These are phyloP conservation scores for Acrocephalus kingi DNA, from an alignment of 2,113 vertebrate genomes.

Conservation along the genomic window DNA sequence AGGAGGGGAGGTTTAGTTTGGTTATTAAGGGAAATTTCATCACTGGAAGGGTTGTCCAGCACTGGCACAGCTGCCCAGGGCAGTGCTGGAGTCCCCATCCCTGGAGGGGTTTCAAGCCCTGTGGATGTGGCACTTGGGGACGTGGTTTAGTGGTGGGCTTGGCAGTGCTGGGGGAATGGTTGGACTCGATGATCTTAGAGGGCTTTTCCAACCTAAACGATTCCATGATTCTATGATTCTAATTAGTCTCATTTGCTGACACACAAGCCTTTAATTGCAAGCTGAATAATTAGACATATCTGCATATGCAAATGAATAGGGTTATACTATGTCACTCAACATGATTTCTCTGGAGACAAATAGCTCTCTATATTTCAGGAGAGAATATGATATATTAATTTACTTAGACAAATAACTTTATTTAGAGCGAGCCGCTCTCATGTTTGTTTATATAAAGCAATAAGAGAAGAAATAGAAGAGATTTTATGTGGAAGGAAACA, in stretches of 20 bases:
- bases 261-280: constrained; percentile 78
- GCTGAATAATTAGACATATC: constrained; percentile 77
- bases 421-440: constrained; percentile 44
- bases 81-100: background rate
- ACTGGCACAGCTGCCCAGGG: background rate
- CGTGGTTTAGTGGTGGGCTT: background rate
- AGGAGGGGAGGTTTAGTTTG: background rate
- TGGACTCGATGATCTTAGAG: background rate
- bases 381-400: constrained; percentile 71
- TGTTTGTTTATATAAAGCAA: constrained; percentile 61
- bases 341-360: constrained; percentile 73
- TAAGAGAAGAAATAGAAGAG: background rate
- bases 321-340: constrained; percentile 64
- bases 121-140: background rate
- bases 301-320: constrained; percentile 79
- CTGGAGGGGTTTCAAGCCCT: background rate
- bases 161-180: background rate
- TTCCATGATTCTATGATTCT: constrained; percentile 54
- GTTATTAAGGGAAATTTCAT: background rate
- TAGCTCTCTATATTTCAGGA: constrained; percentile 66
- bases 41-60: background rate
- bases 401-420: constrained; percentile 66
- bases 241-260: constrained; percentile 83
- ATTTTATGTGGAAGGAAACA: constrained; percentile 9
- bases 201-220: constrained; percentile 22